These are phyloP conservation scores for Natrix natrix DNA, from an alignment of 2,797 vertebrate genomes.

Conservation along the genomic window DNA sequence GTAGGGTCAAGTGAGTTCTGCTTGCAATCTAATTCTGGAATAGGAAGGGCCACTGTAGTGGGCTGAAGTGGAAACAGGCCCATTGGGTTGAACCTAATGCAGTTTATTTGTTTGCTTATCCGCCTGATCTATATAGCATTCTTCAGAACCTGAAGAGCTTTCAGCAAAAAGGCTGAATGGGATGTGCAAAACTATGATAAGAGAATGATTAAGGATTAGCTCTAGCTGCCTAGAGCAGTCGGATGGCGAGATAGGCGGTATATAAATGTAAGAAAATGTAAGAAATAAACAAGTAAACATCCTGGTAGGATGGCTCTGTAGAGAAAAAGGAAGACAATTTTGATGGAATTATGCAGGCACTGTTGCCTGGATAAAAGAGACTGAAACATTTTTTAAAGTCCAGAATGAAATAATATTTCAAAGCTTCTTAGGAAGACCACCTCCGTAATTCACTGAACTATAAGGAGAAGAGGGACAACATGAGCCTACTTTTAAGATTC, in stretches of 20 bases:
- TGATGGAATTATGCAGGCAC: neutral
- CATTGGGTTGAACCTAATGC: neutral
- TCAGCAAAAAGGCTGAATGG: neutral
- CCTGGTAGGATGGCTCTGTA: neutral
- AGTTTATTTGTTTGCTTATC: neutral
- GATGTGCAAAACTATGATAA: neutral
- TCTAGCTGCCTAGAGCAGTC: neutral
- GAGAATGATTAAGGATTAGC: neutral
- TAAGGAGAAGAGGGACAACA: neutral
- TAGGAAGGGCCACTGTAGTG: neutral
- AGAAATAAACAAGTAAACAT: neutral
- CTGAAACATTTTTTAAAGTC: neutral
- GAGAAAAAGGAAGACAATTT: neutral
- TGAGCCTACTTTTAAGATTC: neutral
- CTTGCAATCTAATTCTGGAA: neutral
- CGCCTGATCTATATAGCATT: neutral
- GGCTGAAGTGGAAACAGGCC: neutral
- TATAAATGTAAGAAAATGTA: neutral
- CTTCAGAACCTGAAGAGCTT: neutral
- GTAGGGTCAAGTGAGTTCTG: neutral
- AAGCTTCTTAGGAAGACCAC: neutral
- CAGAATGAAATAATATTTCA: neutral
- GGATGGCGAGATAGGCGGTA: neutral
- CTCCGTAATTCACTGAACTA: neutral
- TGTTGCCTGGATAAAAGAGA: neutral